phyloP scores from a whole-genome alignment of 2,113 vertebrate species.

The Cottus gobio region DNA sequence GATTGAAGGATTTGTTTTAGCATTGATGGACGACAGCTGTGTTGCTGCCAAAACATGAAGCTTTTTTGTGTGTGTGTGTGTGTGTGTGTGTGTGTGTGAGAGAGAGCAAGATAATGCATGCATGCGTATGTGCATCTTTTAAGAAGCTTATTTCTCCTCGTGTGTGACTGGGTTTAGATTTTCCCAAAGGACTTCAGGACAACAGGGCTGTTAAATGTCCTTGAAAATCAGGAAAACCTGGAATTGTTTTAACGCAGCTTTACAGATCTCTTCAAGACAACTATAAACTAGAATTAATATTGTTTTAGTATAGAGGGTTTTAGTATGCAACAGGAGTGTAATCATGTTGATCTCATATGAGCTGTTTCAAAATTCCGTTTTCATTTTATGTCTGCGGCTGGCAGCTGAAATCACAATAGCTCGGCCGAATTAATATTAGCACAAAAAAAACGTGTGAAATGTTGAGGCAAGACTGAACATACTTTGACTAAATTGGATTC shows the following conservation, averaged over 20 bases:
- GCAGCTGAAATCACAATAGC: background rate
- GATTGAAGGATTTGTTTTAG: slow-evolving; percentile 64
- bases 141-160: slow-evolving; percentile 32
- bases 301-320: background rate
- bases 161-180: slow-evolving; percentile 16
- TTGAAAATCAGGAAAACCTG: slow-evolving; percentile 3
- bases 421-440: background rate
- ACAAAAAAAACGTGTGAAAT: background rate
- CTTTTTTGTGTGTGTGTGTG: slow-evolving; percentile 9
- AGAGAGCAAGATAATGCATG: slow-evolving; percentile 12
- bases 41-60: slow-evolving; percentile 36
- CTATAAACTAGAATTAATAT: background rate
- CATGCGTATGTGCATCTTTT: slow-evolving; percentile 42
- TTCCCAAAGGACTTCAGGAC: slow-evolving; percentile 1
- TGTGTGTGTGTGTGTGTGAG: background rate
- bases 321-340: background rate
- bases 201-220: background rate
- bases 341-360: background rate
- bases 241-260: background rate
- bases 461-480: background rate
- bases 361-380: background rate
- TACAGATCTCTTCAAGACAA: background rate
- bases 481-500: too few species aligned
- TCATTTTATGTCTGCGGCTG: background rate
- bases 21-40: slow-evolving; percentile 68